Conservation (phyloP, 2,888 invertebrate species). For the Eilema caniola region DNA sequence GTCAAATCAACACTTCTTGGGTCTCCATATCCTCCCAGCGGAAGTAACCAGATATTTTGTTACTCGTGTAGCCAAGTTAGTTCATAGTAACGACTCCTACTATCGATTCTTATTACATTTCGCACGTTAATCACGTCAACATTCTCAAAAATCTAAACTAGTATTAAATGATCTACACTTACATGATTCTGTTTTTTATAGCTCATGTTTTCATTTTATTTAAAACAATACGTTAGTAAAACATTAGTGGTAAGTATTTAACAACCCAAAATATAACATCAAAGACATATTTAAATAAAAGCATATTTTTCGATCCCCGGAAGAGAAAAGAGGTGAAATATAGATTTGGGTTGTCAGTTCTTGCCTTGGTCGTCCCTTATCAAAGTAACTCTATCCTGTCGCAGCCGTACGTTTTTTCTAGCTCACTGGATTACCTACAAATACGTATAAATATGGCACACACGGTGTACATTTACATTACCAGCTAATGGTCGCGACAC, state of each 20-base stretch:
- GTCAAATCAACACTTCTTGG: no score
- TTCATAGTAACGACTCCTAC: no score
- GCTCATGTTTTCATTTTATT: background rate
- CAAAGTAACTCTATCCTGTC: conserved; percentile 58
- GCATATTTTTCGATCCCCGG: conserved; percentile 35
- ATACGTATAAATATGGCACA: conserved; percentile 44
- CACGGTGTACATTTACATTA: conserved; percentile 14
- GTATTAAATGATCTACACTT: no score
- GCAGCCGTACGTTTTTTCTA: conserved; percentile 63
- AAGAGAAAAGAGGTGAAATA: conserved; percentile 54
- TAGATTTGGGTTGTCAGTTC: conserved; percentile 69
- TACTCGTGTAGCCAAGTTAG: no score
- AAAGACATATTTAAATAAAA: conserved; percentile 17
- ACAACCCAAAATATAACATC: background rate
- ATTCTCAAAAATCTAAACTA: no score
- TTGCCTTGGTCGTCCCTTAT: conserved; percentile 65
- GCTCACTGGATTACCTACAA: conserved; percentile 58
- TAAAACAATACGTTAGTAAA: background rate
- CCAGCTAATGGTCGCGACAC: background rate
- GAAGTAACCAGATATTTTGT: no score
- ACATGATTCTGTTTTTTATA: background rate
- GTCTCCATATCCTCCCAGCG: no score
- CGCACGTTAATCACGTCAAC: no score
- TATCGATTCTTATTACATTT: no score
- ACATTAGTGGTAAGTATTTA: background rate